Percentiles rank a stretch among this genome's conserved stretches.
phyloP scores from a whole-genome alignment of 35 echinoderm and acorn worm species.

The Heliocidaris tuberculata region DNA sequence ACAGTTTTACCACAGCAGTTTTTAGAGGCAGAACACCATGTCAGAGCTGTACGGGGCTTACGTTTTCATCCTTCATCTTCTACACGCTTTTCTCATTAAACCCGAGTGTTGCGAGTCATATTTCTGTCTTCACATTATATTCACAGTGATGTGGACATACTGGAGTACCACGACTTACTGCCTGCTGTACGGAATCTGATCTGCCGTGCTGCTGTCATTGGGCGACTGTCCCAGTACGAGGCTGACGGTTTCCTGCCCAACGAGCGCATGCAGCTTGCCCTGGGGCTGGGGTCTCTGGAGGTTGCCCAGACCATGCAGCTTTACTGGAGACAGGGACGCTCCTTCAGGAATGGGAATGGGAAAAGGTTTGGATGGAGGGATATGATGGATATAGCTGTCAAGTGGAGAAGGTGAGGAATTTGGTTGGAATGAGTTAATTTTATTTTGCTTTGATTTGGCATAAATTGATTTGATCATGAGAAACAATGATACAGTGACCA shows the following conservation, averaged over 20 bases:
- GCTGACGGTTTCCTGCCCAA: constrained; percentile 90
- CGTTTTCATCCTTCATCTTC: background rate
- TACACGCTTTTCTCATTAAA: background rate
- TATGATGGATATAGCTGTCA: constrained; percentile 76
- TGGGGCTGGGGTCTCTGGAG: constrained; percentile 79
- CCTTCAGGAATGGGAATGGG: constrained; percentile 62
- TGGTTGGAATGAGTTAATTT: background rate
- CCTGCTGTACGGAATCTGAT: constrained; percentile 66
- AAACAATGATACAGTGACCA: background rate
- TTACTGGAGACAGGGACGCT: constrained; percentile 63
- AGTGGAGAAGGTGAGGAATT: constrained; percentile 78
- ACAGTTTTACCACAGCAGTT: too few relatives aligned
- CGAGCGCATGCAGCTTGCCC: constrained; percentile 67
- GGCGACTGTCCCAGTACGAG: constrained; percentile 64
- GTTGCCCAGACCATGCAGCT: constrained; percentile 74
- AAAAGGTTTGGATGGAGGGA: constrained; percentile 87
- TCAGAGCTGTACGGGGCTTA: too few relatives aligned
- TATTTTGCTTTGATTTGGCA: too few relatives aligned
- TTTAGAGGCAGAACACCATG: too few relatives aligned
- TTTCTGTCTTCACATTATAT: background rate
- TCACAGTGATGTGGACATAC: constrained; percentile 82
- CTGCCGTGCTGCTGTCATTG: constrained; percentile 57
- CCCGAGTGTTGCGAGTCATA: background rate
- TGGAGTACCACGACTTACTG: constrained; percentile 65
- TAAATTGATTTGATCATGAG: background rate